Percentiles rank a stretch among this genome's conserved stretches.
Evolutionary conservation across 2,113 vertebrate species (phyloP).

Genomic region (Thunnus maccoyii): DNA sequence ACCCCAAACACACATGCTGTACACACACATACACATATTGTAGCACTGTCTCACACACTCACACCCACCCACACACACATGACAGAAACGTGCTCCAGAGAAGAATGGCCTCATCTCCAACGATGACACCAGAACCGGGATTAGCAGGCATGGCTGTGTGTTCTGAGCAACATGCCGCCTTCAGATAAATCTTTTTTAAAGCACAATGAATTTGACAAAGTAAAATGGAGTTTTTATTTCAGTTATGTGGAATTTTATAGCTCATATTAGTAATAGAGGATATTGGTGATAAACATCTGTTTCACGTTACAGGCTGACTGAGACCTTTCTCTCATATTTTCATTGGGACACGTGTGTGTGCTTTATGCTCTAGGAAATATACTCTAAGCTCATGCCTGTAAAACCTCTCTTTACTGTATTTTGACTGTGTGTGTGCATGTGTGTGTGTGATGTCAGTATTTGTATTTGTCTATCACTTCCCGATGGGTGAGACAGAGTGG

Average conservation of each 20-base stretch:
- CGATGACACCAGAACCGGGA: conserved; percentile 40
- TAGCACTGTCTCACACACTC: not conserved
- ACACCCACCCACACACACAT: conserved; percentile 10
- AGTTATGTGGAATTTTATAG: conserved; percentile 63
- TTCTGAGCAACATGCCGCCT: conserved; percentile 55
- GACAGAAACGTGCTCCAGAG: conserved; percentile 16
- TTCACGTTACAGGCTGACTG: conserved; percentile 69
- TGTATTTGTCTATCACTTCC: conserved; percentile 39
- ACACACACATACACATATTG: conserved; percentile 26
- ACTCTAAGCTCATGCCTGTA: conserved; percentile 56
- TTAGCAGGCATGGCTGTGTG: conserved; percentile 19
- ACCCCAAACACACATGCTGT: conserved; percentile 38
- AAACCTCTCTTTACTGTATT: conserved; percentile 62
- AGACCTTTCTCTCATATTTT: conserved; percentile 73
- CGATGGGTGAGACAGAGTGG: conserved; percentile 30
- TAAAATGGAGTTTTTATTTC: conserved; percentile 70
- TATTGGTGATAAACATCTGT: conserved; percentile 65
- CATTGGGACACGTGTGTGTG: conserved; percentile 65
- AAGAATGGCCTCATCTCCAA: conserved; percentile 14
- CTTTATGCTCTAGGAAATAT: conserved; percentile 70
- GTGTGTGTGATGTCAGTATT: conserved; percentile 35
- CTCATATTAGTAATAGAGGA: conserved; percentile 69
- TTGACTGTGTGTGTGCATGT: conserved; percentile 18
- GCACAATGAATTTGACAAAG: conserved; percentile 70
- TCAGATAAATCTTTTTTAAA: conserved; percentile 69